A percentile compares a stretch with the other conserved stretches of the same genome.
These are phyloP conservation scores for Thera obeliscata DNA, from an alignment of 2,888 invertebrate species.

Conservation along the genomic window DNA sequence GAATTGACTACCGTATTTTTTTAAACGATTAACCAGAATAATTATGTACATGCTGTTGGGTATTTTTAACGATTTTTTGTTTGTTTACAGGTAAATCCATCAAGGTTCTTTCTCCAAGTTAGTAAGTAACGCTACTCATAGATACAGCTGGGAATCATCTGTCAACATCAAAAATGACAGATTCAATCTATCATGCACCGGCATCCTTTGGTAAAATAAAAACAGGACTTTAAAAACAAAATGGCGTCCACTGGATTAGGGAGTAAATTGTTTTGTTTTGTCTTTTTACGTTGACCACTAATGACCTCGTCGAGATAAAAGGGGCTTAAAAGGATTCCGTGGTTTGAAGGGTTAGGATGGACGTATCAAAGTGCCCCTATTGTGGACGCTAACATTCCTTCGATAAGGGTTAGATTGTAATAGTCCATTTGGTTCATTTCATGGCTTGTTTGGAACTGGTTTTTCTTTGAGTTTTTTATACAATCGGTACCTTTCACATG, in stretches of 20 bases:
- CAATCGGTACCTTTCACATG: constrained; percentile 4
- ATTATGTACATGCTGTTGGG: no score
- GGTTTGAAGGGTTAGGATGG: constrained; percentile 30
- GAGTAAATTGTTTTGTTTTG: constrained; percentile 28
- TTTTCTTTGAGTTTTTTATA: constrained; percentile 2
- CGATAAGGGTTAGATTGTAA: constrained; percentile 26
- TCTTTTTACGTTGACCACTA: constrained; percentile 44
- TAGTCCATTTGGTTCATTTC: constrained; percentile 11
- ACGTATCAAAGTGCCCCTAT: constrained; percentile 30
- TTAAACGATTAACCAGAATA: no score
- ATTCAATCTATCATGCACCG: neutral
- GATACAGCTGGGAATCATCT: neutral
- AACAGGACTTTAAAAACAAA: constrained; percentile 2
- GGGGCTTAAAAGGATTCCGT: constrained; percentile 29
- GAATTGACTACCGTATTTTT: no score
- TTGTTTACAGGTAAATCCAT: constrained; percentile 23
- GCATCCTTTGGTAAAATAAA: neutral
- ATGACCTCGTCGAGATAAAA: constrained; percentile 41
- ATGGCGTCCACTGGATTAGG: constrained; percentile 7
- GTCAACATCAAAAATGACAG: neutral
- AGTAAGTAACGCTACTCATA: constrained; percentile 6
- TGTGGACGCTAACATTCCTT: constrained; percentile 24
- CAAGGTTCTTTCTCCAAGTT: constrained; percentile 1
- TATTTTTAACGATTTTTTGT: neutral
- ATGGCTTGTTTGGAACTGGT: constrained; percentile 19